phyloP scores from a whole-genome alignment of 2,888 invertebrate genomes.

The Sesia apiformis region DNA sequence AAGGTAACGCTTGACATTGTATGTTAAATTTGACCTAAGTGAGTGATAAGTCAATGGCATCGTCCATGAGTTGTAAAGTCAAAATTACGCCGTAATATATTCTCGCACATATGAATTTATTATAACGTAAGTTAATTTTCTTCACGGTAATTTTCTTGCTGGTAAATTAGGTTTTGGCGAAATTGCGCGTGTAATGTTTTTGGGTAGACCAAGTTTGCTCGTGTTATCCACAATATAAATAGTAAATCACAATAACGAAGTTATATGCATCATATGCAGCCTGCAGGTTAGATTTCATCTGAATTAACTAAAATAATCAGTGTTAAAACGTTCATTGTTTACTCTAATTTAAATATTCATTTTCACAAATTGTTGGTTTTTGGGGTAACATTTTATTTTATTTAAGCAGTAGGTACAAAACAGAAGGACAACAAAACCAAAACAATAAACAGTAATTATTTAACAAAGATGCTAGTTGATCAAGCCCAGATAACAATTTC shows the following conservation, averaged over 20 bases:
- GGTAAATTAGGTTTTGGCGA: slow-evolving; percentile 28
- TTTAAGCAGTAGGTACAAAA: too few relatives aligned
- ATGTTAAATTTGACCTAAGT: background rate
- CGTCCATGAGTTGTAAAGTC: slow-evolving; percentile 19
- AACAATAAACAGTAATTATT: too few relatives aligned
- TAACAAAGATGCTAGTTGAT: too few relatives aligned
- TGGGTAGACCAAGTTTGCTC: background rate
- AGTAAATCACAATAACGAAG: background rate
- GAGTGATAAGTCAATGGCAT: slow-evolving; percentile 1
- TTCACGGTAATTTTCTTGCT: slow-evolving; percentile 29
- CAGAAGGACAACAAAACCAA: too few relatives aligned
- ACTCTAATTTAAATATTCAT: too few relatives aligned
- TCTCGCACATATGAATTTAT: slow-evolving; percentile 49
- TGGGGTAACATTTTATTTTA: too few relatives aligned
- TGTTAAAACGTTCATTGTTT: too few relatives aligned
- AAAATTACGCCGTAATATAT: slow-evolving; percentile 45
- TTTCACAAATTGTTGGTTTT: too few relatives aligned
- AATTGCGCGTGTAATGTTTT: slow-evolving; percentile 13
- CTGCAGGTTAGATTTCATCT: too few relatives aligned
- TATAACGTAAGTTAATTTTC: slow-evolving; percentile 38
- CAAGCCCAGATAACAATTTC: too few relatives aligned
- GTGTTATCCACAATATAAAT: background rate
- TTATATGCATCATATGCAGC: too few relatives aligned
- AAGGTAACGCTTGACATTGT: background rate
- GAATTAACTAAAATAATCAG: too few relatives aligned